Base-by-base conservation (phyloP, 1,140 invertebrate species). In the Eumeta japonica region DNA sequence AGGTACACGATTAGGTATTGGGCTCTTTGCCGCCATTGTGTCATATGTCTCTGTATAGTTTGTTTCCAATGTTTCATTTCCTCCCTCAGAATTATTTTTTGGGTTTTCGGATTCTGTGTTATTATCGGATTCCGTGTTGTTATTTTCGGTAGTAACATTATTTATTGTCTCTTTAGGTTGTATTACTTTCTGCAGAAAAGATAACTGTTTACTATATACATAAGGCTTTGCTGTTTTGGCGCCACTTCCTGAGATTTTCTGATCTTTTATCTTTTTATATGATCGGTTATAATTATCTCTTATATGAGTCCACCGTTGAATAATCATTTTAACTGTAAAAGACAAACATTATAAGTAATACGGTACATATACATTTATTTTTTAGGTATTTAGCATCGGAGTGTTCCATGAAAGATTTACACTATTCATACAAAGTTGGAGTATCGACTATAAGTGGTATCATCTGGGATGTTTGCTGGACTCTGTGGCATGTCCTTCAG, bases 191-290 rank as follows among this genome's bases (percentile, higher is more conserved):
- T 46, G 31, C 14, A 39, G 33, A 24, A 47, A 46, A 13, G 18
- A 31, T 43, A 47, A 40, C 37, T 47, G 41, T 47, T 47, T 47
- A 37, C 37, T 41, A 37, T 43, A 43, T 18, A 47, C 37, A 40
- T 47, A 39, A 31, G 41, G 41, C 37, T 43, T 43, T 33, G 35
- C 34, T 37, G 19, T 47, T 43, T 43, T 43, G 37, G 37, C 38
- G 29, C 33, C 41, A 36, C 12, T 46, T 42, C 46, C 31, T 41
- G 46, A 43, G 12, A 34, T 47, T 28, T 47, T 44, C 35, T 44
- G 41, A 35, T 12, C 39, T 41, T 41, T 5, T 34, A 47, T 37
- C 45, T 44, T 47, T 40, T 47, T 43, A 39, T 19, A 39, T 32
- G 40, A 43, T 46, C 40, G 27, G 35, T 37, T 33, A 37, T 46